Conservation (phyloP, 64 coral and sea anemone species). For the Orbicella faveolata region DNA sequence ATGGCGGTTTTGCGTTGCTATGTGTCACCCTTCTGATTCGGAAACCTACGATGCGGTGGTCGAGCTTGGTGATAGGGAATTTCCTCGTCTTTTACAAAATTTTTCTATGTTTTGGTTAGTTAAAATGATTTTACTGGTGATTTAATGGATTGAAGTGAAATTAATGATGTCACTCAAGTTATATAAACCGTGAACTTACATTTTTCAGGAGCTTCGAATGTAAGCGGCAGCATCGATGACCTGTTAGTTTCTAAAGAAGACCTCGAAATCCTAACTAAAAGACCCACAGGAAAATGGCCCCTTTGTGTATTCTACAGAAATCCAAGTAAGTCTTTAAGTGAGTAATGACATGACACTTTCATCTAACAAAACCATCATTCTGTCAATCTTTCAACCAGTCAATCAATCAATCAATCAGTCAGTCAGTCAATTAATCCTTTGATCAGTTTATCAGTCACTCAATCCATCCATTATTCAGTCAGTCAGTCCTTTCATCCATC, state of each 20-base stretch:
- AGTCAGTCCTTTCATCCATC: too few relatives aligned
- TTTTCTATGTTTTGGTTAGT: neutral
- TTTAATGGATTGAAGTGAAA: neutral
- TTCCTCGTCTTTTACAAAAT: neutral
- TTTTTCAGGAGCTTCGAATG: neutral
- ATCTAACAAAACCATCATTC: too few relatives aligned
- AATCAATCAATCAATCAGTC: too few relatives aligned
- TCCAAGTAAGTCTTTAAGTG: neutral
- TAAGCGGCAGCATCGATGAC: neutral
- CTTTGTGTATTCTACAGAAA: constrained; percentile 52
- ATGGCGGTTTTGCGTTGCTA: neutral
- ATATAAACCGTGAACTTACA: neutral
- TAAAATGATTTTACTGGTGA: neutral
- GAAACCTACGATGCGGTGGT: neutral
- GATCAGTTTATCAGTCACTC: too few relatives aligned
- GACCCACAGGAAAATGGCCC: constrained; percentile 15
- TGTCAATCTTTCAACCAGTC: too few relatives aligned
- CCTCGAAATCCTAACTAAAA: neutral
- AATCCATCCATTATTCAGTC: too few relatives aligned
- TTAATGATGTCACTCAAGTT: neutral
- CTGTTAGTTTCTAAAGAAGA: constrained; percentile 20
- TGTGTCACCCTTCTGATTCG: neutral
- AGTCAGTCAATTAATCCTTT: too few relatives aligned
- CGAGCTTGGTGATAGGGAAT: neutral
- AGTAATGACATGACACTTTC: too few relatives aligned